Evolutionary conservation across 2,888 invertebrate genomes (phyloP), one percentile per base, ranked within the genome.

Genomic region (Chloromyia formosa): DNA sequence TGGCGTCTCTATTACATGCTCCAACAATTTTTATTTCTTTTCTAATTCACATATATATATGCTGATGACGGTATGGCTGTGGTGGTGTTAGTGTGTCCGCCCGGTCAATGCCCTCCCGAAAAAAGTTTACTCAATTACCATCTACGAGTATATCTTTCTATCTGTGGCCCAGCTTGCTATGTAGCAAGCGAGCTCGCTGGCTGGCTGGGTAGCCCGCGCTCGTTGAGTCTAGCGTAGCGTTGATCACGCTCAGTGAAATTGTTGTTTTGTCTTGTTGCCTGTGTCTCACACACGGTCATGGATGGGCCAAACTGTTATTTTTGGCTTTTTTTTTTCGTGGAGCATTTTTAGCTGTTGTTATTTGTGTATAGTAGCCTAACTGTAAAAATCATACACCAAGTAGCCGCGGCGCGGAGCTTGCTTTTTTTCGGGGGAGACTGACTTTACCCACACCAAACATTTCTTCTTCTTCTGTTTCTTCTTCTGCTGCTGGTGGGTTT

Each of bases 331-430:
- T 54, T 69, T 23, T 53, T 69, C 62, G 62, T 22, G 53, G 53
- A 69, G 22, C 49, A 16, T 69, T 69, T 64, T 69, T 69, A 69
- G 68, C 68, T 53, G 68, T 69, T 69, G 54, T 69, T 69, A 62
- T 62, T 35, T 62, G 23, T 69, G 54, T 69, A 35, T 4, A 54
- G 68, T 69, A 69, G 68, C 42, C 62, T 69, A 69, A 69, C 68
- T 69, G 68, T 69, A 69, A 69, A 69, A 69, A 23, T 54, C 68
- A 69, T 69, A 69, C 53, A 53, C 53, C 54, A 27, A 69, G 16
- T 16, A 40, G 68, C 23, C 66, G 23, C 27, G 27, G 27, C 27
- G 27, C 16, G 14, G 66, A 66, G 66, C 66, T 66, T 35, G 27
- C 27, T 35, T 35, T 66, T 66, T 66, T 66, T 66, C 62, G 16